Conservation (phyloP, 1,140 invertebrate genomes). For the Plectrocnemia conspersa region DNA sequence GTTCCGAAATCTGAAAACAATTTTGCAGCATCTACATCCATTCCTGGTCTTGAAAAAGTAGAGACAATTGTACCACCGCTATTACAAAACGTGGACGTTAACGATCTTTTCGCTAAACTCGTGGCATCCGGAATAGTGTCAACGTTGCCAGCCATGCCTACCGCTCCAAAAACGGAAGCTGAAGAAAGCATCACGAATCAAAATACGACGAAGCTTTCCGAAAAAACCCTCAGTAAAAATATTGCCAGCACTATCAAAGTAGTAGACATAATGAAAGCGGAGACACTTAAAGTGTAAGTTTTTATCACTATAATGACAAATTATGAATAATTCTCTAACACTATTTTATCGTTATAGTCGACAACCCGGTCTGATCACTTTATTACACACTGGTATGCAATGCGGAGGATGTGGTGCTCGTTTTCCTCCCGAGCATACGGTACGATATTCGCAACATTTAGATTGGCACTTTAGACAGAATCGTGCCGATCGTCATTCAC, state of each 20-base stretch:
- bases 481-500: slow-evolving; percentile 77
- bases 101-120: slow-evolving; percentile 77
- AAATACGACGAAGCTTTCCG: slow-evolving; percentile 3
- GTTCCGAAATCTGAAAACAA: slow-evolving; percentile 26
- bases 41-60: slow-evolving; percentile 41
- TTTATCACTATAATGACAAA: background rate
- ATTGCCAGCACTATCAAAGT: slow-evolving; percentile 49
- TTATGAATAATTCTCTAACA: background rate
- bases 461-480: slow-evolving; percentile 98
- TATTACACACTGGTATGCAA: slow-evolving; percentile 83
- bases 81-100: slow-evolving; percentile 62
- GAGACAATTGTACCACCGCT: slow-evolving; percentile 40
- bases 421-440: slow-evolving; percentile 82
- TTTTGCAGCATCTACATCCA: slow-evolving; percentile 32
- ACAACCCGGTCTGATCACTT: slow-evolving; percentile 61
- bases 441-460: slow-evolving; percentile 85
- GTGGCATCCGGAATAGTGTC: slow-evolving; percentile 79
- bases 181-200: background rate
- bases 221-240: slow-evolving; percentile 6
- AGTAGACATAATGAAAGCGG: slow-evolving; percentile 62
- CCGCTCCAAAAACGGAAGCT: slow-evolving; percentile 14
- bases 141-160: slow-evolving; percentile 37
- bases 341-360: slow-evolving; percentile 47
- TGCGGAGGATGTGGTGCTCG: slow-evolving; percentile 90
- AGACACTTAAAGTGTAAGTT: slow-evolving; percentile 72